Base-by-base conservation (phyloP, 2,113 vertebrate genomes). In the Plecturocebus donacophilus region DNA sequence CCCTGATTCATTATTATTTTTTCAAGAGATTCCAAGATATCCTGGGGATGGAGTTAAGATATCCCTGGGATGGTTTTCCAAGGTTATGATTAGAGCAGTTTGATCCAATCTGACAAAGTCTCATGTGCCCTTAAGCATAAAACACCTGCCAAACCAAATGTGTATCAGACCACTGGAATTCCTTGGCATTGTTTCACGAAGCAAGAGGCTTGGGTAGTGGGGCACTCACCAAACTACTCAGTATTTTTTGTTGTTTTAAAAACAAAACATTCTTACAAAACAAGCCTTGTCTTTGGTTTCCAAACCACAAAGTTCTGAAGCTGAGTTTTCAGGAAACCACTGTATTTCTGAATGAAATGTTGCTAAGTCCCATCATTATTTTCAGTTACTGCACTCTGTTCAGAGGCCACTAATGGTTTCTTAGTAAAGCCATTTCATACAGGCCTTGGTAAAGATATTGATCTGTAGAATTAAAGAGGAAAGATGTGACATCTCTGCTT, bases 101-200 rank as follows among this genome's bases (percentile, higher is more conserved):
- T 96, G 98, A 98, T 96, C 94, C 97, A 95, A 90, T 97, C 94
- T 98, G 97, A 98, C 96, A 97, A 98, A 97, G 84, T 90, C 75
- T 97, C 88, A 81, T 97, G 87, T 90, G 96, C 89, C 81, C 98
- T 98, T 98, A 97, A 97, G 96, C 95, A 84, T 87, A 97, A 98
- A 98, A 97, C 98, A 98, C 97, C 98, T 98, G 97, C 98, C 98
- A 98, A 98, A 61, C 94, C 98, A 98, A 98, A 97, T 98, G 97
- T 97, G 88, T 92, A 95, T 56, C 96, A 98, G 96, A 98, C 98
- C 98, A 93, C 95, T 98, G 97, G 97, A 96, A 98, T 98, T 98
- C 94, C 95, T 98, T 98, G 98, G 98, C 97, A 97, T 81, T 97
- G 94, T 97, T 98, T 98, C 93, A 81, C 45, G 10, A 13, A 97